Evolutionary conservation across 2,113 vertebrate species (phyloP), one percentile per base, ranked within the genome.

Genomic region (Siniperca chuatsi): DNA sequence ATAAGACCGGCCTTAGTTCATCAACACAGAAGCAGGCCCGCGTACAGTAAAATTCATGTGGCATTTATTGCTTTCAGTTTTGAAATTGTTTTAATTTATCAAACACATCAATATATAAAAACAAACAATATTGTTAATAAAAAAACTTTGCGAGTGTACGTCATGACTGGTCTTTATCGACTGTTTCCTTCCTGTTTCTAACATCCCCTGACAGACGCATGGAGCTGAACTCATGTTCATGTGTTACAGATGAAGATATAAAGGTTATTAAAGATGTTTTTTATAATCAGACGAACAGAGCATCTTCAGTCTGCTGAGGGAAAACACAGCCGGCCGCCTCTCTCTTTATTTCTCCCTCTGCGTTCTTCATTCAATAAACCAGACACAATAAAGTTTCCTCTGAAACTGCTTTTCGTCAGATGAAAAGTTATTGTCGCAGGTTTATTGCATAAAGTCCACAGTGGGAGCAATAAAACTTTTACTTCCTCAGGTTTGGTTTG

Each of bases 401-500:
- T 58, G 40, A 78, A 87, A 16, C 42, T 23, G 60, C 66, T 82
- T 60, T 4, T 70, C 62, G 0, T 79, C 83, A 86, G 62, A 85
- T 75, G 50, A 67, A 61, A 78, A 81, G 25, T 81, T 78, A 69
- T 62, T 74, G 82, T 74, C 4, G 54, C 4, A 0, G 55, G 42
- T 89, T 84, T 87, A 87, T 87, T 89, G 68, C 75, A 74, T 77
- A 13, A 80, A 77, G 82, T 75, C 87, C 85, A 60, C 87, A 79
- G 79, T 3, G 85, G 84, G 79, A 86, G 71, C 67, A 83, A 86
- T 75, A 81, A 88, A 70, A 61, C 23, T 18, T 46, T 69, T 29
- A 37, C 48, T 61, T 73, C 37, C 35, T 74, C 50, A 13, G 67
- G 54, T 80, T 84, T 69, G 33, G 29, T 75, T 75, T 76, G 75